Evolutionary conservation across 2,797 vertebrate species (phyloP).

Genomic region (Enteromius argenteus): DNA sequence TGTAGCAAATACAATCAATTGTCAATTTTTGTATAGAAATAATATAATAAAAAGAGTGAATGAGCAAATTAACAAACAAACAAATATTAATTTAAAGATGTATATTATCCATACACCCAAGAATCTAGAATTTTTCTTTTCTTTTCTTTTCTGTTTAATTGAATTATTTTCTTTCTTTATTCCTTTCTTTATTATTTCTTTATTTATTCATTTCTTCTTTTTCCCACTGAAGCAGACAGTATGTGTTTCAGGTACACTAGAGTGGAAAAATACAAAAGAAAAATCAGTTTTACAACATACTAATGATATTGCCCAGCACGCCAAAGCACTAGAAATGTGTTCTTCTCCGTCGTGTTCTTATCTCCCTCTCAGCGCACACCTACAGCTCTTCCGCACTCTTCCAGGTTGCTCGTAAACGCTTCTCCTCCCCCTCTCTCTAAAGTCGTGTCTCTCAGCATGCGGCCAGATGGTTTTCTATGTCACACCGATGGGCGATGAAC

Average conservation of each 20-base stretch:
- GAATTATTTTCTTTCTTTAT: no score
- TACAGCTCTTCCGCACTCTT: constrained; percentile 13
- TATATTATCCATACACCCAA: no score
- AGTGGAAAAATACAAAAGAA: not conserved
- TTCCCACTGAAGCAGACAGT: not conserved
- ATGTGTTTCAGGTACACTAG: not conserved
- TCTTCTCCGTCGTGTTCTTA: not conserved
- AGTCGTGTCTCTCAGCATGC: constrained; percentile 8
- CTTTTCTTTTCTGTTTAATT: no score
- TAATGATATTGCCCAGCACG: constrained; percentile 2
- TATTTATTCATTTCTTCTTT: not conserved
- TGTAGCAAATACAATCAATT: no score
- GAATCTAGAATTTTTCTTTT: no score
- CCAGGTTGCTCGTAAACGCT: constrained; percentile 6
- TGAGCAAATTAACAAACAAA: no score
- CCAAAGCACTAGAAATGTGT: not conserved
- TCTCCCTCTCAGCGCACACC: not conserved
- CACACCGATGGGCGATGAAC: constrained; percentile 38
- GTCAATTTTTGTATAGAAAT: no score
- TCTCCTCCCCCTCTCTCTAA: constrained; percentile 21
- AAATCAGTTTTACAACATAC: not conserved
- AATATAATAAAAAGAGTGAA: no score
- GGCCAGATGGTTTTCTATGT: constrained; percentile 44
- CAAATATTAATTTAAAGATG: no score
- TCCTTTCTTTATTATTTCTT: not conserved